Evolutionary conservation across 2,113 vertebrate species (phyloP).

Genomic region (Oncorhynchus mykiss): DNA sequence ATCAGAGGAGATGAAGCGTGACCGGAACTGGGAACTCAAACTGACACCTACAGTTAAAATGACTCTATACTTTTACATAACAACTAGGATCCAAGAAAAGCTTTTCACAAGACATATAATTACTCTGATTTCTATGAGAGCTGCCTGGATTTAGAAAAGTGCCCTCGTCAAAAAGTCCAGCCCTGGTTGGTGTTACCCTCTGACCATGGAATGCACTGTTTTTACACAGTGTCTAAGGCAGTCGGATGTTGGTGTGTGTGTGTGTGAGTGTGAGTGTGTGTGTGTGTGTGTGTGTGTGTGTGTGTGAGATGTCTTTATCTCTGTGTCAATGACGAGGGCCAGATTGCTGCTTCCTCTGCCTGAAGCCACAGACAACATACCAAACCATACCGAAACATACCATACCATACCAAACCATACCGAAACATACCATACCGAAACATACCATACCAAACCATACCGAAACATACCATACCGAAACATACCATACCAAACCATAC

Average conservation of each 20-base stretch:
- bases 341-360: conserved; percentile 42
- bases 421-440: no score
- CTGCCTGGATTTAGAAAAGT: neutral
- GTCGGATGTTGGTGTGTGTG: neutral
- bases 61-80: neutral
- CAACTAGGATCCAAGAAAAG: conserved; percentile 21
- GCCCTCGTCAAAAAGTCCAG: neutral
- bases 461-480: no score
- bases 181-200: neutral
- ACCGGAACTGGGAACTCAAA: conserved; percentile 31
- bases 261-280: neutral
- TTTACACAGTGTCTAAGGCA: neutral
- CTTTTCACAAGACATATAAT: conserved; percentile 32
- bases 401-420: no score
- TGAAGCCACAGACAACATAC: conserved; percentile 16
- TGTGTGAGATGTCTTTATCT: neutral
- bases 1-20: conserved; percentile 24
- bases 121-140: conserved; percentile 33
- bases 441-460: no score
- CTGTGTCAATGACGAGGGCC: conserved; percentile 35
- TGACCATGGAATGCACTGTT: neutral
- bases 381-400: no score
- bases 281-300: no score
- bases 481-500: no score
- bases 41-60: neutral